These are phyloP conservation scores for Acropora yongei DNA, from an alignment of 64 coral and sea anemone genomes.

Conservation along the genomic window DNA sequence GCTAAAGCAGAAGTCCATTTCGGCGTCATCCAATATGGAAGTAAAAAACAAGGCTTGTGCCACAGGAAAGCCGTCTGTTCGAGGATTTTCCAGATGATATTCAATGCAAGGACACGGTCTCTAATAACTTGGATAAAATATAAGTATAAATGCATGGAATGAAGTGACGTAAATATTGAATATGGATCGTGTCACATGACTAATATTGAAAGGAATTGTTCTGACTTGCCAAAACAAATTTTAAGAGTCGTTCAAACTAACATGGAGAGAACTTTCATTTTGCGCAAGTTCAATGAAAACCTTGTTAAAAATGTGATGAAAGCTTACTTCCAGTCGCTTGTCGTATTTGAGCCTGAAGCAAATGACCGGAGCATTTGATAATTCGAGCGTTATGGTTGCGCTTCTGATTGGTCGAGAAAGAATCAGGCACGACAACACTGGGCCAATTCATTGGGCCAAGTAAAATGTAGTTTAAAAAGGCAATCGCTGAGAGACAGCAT, in stretches of 20 bases:
- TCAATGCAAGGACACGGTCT: background rate
- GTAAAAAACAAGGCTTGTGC: constrained; percentile 2
- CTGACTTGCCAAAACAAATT: background rate
- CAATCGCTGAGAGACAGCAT: no score
- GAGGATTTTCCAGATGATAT: constrained; percentile 73
- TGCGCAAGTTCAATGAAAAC: background rate
- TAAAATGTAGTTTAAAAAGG: no score
- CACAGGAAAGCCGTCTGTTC: constrained; percentile 21
- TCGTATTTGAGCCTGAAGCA: no score
- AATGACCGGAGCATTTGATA: no score
- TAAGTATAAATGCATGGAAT: no score
- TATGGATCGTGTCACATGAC: no score
- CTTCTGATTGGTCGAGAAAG: no score
- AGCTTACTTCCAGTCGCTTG: background rate
- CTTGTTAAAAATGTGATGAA: background rate
- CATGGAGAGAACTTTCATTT: background rate
- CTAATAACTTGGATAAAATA: background rate
- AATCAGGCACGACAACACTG: no score
- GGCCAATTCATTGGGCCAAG: no score
- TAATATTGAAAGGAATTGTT: no score
- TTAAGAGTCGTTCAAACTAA: background rate
- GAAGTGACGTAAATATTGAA: no score
- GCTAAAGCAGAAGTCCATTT: constrained; percentile 84
- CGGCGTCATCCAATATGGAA: constrained; percentile 28
- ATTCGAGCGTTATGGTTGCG: no score